Conservation (phyloP, 2,113 vertebrate species). For the Setophaga kirtlandii region DNA sequence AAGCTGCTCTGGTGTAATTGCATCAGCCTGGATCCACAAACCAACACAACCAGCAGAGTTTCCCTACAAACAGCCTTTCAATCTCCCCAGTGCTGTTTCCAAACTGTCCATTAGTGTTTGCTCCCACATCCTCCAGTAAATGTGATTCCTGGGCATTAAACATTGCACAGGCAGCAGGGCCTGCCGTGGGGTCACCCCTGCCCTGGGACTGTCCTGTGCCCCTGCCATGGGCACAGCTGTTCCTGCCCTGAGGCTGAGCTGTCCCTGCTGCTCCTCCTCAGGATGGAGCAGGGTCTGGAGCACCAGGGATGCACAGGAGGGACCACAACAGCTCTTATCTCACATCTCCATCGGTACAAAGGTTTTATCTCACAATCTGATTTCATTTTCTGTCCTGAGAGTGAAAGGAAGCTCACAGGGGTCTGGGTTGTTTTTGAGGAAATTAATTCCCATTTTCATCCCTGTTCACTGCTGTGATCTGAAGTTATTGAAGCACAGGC, state of each 20-base stretch:
- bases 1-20: not conserved
- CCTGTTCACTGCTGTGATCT: rapidly evolving
- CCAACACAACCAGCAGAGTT: not conserved
- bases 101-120: not conserved
- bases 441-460: not conserved
- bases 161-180: rapidly evolving
- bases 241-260: not conserved
- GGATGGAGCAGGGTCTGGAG: rapidly evolving
- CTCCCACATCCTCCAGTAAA: not conserved
- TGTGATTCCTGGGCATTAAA: rapidly evolving
- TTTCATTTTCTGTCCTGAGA: not conserved
- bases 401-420: not conserved
- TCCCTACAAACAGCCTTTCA: not conserved
- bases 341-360: not conserved
- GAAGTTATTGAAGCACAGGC: not conserved
- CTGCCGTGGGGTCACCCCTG: rapidly evolving
- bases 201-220: not conserved
- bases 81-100: not conserved
- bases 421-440: not conserved
- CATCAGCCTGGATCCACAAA: not conserved
- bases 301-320: not conserved
- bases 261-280: not conserved
- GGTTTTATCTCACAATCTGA: not conserved
- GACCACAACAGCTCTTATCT: not conserved
- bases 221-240: not conserved